A percentile compares a stretch with the other conserved stretches of the same genome.
Evolutionary conservation across 2,888 invertebrate species (phyloP).

Genomic region (Watsonalla cultraria): DNA sequence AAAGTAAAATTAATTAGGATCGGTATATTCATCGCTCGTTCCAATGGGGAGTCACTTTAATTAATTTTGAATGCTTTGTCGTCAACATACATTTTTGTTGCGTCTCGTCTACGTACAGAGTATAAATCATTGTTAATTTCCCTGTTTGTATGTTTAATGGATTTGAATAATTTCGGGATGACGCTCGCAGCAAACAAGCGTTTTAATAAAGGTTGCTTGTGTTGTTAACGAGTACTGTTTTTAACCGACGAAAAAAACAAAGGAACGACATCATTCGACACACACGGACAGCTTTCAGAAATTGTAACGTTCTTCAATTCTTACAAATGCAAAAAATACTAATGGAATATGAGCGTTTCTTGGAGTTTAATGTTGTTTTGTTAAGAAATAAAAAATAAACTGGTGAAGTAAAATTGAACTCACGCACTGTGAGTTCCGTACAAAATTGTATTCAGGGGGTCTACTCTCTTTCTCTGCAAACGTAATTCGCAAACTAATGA

Average conservation of each 20-base stretch:
- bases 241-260: not conserved
- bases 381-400: too few species aligned
- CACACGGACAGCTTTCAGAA: too few species aligned
- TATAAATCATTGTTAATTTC: not conserved
- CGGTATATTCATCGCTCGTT: not conserved
- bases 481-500: too few species aligned
- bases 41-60: slow-evolving; percentile 11
- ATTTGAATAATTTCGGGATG: not conserved
- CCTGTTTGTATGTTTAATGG: not conserved
- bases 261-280: too few species aligned
- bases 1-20: slow-evolving; percentile 18
- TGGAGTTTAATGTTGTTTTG: too few species aligned
- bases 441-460: too few species aligned
- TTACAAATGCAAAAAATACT: too few species aligned
- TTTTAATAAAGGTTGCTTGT: not conserved
- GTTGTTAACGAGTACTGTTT: not conserved
- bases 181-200: not conserved
- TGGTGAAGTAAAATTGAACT: too few species aligned
- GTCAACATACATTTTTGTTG: slow-evolving; percentile 1
- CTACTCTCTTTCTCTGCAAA: too few species aligned
- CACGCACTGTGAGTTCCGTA: too few species aligned
- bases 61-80: slow-evolving; percentile 15
- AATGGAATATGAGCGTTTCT: too few species aligned
- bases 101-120: not conserved
- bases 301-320: too few species aligned